Evolutionary conservation across 2,888 invertebrate species (phyloP).

Genomic region (Aphelenchoides bicaudatus): DNA sequence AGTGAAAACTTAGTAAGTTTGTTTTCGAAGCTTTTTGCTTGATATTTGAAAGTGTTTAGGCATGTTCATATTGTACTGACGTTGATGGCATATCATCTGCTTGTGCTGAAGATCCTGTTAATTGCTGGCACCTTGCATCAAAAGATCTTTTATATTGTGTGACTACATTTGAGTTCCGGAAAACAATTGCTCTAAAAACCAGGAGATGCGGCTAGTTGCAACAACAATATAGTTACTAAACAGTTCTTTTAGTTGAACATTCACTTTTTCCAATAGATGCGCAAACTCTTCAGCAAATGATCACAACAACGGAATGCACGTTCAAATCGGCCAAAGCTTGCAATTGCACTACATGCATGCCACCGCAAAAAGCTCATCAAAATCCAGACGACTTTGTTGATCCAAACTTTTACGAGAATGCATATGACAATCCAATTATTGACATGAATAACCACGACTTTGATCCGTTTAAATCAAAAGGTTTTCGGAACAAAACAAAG

Average conservation of each 20-base stretch:
- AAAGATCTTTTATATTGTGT: constrained; percentile 16
- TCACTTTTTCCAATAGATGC: constrained; percentile 2
- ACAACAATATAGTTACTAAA: too few species aligned
- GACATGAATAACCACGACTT: too few species aligned
- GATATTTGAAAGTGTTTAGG: neutral
- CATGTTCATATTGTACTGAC: constrained; percentile 15
- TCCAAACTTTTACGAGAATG: too few species aligned
- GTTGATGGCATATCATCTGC: constrained; percentile 8
- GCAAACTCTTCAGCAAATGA: neutral
- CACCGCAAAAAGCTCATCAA: too few species aligned
- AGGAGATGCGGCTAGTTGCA: constrained; percentile 9
- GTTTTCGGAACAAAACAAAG: too few species aligned
- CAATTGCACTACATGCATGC: constrained; percentile 5
- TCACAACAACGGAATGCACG: neutral
- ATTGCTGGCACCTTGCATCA: constrained; percentile 14
- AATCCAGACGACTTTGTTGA: too few species aligned
- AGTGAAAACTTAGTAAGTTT: constrained; percentile 10
- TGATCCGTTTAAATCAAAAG: too few species aligned
- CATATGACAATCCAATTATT: too few species aligned
- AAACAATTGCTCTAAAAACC: neutral
- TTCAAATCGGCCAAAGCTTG: neutral
- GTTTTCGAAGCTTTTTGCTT: neutral
- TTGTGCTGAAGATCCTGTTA: constrained; percentile 13
- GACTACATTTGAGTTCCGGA: constrained; percentile 14
- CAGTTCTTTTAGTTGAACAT: too few species aligned